A percentile compares a stretch with the other conserved stretches of the same genome.
These are phyloP conservation scores for Phlogophora meticulosa DNA, from an alignment of 2,888 invertebrate genomes.

Conservation along the genomic window DNA sequence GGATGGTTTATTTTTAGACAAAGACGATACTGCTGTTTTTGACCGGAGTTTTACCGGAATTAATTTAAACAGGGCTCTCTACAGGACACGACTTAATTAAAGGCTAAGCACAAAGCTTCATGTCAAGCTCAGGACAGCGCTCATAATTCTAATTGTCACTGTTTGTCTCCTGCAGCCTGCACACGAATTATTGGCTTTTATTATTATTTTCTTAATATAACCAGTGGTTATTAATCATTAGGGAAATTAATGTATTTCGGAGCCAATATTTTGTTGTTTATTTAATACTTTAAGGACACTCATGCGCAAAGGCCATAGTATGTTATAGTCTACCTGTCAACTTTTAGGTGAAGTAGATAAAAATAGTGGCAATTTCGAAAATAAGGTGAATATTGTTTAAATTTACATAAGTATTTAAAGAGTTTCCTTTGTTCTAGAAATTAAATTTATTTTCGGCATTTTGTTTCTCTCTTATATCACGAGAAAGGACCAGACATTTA, in stretches of 20 bases:
- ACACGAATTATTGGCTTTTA: background rate
- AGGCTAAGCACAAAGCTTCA: background rate
- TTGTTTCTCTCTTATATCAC: too few relatives aligned
- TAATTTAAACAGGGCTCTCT: background rate
- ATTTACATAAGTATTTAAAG: too few relatives aligned
- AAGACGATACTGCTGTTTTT: background rate
- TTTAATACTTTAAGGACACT: too few relatives aligned
- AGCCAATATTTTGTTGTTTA: background rate
- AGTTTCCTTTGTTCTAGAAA: too few relatives aligned
- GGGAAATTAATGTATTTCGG: background rate
- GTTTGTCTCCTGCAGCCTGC: constrained; percentile 7
- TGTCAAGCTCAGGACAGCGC: background rate
- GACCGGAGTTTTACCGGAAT: background rate
- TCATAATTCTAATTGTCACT: constrained; percentile 4
- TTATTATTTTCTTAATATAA: background rate
- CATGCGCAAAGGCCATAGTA: too few relatives aligned
- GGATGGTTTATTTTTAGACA: background rate
- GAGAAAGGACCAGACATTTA: too few relatives aligned
- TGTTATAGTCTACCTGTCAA: background rate
- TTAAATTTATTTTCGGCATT: too few relatives aligned
- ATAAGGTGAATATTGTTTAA: too few relatives aligned
- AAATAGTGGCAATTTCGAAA: too few relatives aligned
- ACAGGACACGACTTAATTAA: constrained; percentile 9
- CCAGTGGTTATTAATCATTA: background rate
- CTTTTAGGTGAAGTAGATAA: too few relatives aligned